Evolutionary conservation across 1,140 invertebrate genomes (phyloP).

Genomic region (Trichomalopsis sarcophagae): DNA sequence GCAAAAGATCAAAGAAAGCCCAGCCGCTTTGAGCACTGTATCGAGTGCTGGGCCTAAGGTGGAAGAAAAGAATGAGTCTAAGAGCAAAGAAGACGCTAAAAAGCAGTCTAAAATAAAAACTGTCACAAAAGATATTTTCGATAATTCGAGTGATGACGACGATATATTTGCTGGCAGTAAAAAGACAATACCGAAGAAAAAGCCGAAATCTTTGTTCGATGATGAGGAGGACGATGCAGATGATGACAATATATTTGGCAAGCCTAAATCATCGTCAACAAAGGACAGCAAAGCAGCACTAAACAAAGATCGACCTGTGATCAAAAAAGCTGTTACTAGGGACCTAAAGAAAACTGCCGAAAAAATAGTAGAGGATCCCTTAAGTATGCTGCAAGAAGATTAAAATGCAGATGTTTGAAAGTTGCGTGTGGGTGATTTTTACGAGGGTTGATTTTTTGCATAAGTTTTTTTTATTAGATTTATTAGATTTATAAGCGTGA

Average conservation of each 20-base stretch:
- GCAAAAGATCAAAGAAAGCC: constrained; percentile 22
- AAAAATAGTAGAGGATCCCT: constrained; percentile 69
- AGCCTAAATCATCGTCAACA: constrained; percentile 40
- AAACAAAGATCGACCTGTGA: constrained; percentile 39
- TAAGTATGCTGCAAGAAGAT: constrained; percentile 68
- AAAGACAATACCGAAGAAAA: constrained; percentile 52
- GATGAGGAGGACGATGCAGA: constrained; percentile 59
- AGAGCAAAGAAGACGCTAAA: constrained; percentile 31
- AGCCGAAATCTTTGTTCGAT: constrained; percentile 56
- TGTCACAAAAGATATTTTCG: constrained; percentile 67
- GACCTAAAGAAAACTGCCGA: constrained; percentile 71
- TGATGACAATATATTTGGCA: constrained; percentile 63
- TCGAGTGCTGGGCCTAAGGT: neutral
- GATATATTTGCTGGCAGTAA: constrained; percentile 64
- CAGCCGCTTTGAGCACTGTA: neutral
- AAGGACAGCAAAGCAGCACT: constrained; percentile 26
- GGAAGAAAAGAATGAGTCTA: neutral
- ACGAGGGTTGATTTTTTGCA: neutral
- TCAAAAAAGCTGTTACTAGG: constrained; percentile 65
- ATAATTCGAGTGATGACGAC: constrained; percentile 67
- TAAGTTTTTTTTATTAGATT: neutral
- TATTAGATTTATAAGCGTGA: neutral
- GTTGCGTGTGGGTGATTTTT: constrained; percentile 35
- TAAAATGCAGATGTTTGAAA: constrained; percentile 50
- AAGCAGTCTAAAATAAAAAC: constrained; percentile 52